phyloP scores from a whole-genome alignment of 1,140 invertebrate species.

The Tetraneura akinire region DNA sequence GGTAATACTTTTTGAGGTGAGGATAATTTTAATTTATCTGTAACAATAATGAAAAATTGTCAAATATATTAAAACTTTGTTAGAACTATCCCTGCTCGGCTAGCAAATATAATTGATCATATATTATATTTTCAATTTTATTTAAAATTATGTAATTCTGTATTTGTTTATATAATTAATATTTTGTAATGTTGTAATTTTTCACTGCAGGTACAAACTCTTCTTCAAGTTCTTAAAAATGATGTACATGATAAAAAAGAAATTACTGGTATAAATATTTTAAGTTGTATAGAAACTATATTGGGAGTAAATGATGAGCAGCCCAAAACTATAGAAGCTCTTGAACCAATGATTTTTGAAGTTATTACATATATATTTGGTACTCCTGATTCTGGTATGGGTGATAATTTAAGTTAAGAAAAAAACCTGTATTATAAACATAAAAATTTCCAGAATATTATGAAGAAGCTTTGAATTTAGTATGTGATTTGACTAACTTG shows the following conservation, averaged over 20 bases:
- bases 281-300: conserved; percentile 96
- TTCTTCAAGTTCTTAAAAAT: conserved; percentile 81
- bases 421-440: too few relatives aligned
- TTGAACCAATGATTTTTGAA: conserved; percentile 82
- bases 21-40: not conserved
- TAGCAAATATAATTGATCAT: too few relatives aligned
- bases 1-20: not conserved
- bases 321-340: conserved; percentile 79
- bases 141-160: too few relatives aligned
- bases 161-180: too few relatives aligned
- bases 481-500: conserved; percentile 89
- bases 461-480: conserved; percentile 90
- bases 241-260: conserved; percentile 87
- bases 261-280: conserved; percentile 93
- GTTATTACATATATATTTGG: conserved; percentile 87
- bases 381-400: conserved; percentile 26
- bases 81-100: too few relatives aligned
- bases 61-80: too few relatives aligned
- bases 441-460: conserved; percentile 98
- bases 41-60: too few relatives aligned
- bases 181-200: too few relatives aligned
- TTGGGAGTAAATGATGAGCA: conserved; percentile 93
- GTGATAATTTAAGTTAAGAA: too few relatives aligned
- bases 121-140: too few relatives aligned
- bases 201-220: conserved; percentile 74